These are phyloP conservation scores for Rhinatrema bivittatum DNA, from an alignment of 2,797 vertebrate species.

Conservation along the genomic window DNA sequence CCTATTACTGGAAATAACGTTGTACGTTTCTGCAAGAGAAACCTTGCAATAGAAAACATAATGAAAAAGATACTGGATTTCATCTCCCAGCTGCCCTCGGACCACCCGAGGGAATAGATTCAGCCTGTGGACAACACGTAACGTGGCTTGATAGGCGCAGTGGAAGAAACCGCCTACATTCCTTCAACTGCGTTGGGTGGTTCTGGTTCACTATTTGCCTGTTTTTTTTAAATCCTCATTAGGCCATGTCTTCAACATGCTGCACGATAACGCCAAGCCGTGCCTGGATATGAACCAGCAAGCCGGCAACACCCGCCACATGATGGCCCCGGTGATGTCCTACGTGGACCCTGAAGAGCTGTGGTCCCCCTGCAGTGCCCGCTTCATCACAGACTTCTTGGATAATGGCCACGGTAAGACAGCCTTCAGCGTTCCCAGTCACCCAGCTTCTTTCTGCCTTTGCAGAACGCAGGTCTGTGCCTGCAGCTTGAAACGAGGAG, in stretches of 20 bases:
- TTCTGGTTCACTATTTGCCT: not conserved
- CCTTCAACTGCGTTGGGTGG: too few species aligned
- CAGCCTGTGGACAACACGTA: too few species aligned
- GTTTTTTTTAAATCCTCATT: not conserved
- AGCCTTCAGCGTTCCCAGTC: fast-evolving
- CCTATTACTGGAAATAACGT: too few species aligned
- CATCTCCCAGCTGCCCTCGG: too few species aligned
- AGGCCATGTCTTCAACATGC: constrained; percentile 60
- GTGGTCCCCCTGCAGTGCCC: constrained; percentile 59
- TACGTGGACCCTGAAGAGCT: constrained; percentile 46
- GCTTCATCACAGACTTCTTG: constrained; percentile 55
- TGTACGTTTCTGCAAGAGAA: too few species aligned
- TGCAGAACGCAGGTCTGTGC: too few species aligned
- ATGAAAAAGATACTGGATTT: too few species aligned
- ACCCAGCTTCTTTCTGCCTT: not conserved
- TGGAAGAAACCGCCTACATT: too few species aligned
- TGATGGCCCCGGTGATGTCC: constrained; percentile 59
- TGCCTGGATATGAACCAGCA: constrained; percentile 34
- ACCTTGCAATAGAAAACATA: too few species aligned
- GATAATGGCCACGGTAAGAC: constrained; percentile 50
- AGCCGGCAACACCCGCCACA: constrained; percentile 10
- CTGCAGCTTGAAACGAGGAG: too few species aligned
- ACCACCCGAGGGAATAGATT: too few species aligned
- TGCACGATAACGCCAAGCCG: constrained; percentile 49
- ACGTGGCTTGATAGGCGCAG: too few species aligned